Evolutionary conservation across 2,113 vertebrate genomes (phyloP), one percentile per base, ranked within the genome.

Genomic region (Pleuronectes platessa): DNA sequence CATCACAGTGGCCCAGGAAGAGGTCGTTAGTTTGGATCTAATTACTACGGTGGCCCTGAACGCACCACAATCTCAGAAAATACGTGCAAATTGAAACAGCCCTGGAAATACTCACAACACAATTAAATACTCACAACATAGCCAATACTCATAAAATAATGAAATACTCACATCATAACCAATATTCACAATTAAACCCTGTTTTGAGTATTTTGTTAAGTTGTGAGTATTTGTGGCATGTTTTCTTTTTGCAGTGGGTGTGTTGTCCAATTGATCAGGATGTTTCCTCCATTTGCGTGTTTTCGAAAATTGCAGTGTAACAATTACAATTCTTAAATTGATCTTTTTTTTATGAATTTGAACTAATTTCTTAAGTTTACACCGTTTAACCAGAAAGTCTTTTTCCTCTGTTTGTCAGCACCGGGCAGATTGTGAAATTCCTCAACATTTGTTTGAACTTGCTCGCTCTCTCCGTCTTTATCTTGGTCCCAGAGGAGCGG

Each of bases 391-490:
- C 24, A 59, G 35, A 84, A 62, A 61, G 51, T 37, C 49, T 47
- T 71, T 71, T 53, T n/a, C 55, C 24, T 27, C 55, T 77, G 65
- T 84, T 85, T 81, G 71, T 73, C 71, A 73, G 20, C 71, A 31
- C 51, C 10, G 5, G 59, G 77, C 78, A 63, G 74, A 87, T 87
- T 79, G 85, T 73, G 66, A 82, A 89, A 90, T 88, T 77, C 85
- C 74, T 85, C 68, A 69, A 78, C 72, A 54, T 59, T 51, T 75
- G 81, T 85, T 88, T 86, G 72, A 90, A 91, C 87, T 84, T 70
- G 79, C 82, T 76, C 26, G 55, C 63, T 55, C 74, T 59, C 73
- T 65, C 35, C 23, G 24, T 67, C 75, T 84, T 85, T 76, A 81
- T 88, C 79, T 84, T 11, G 37, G 60, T 90, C 87, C 77, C 86